Base-by-base conservation (phyloP, 2,113 vertebrate species). In the Hassar affinis region DNA sequence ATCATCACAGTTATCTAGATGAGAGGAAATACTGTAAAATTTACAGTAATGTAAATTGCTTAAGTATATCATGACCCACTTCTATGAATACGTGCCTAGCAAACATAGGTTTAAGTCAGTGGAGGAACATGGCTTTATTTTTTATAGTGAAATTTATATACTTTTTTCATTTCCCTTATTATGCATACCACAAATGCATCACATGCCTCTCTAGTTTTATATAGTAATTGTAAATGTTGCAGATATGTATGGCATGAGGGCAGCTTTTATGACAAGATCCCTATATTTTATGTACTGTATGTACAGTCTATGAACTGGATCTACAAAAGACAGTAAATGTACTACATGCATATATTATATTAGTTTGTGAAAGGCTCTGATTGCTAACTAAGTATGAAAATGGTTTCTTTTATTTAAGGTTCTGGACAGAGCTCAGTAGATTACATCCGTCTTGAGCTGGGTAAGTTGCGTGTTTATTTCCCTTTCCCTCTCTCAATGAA, bases 361-460 rank as follows among this genome's bases (percentile, higher is more conserved):
- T 14, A 25, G 38, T 45, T 45, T 22, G 7, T 47, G 4, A 71
- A 22, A 22, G 38, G 4, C 42, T 49, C 45, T 74, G 45, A n/a
- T 49, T 49, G 45, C 25, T 27, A 27, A 74, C 2, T 47, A 12
- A 76, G 30, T 77, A 27, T 49, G 25, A 17, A 54, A 79, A 27
- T 61, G 27, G 1, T 49, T 80, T 56, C 20, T 47, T 27, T 47
- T 71, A 42, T 75, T 38, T 38, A 85, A 85, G 56, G 10, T 2
- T 9, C 4, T 47, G 42, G 3, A 8, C 72, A 9, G 3, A 30
- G 1, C 6, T 8, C 45, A 17, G 54, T 8, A 3, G 6, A 81
- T 79, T 42, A 86, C 12, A 84, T 86, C 38, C 66, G 8, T 80
- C 84, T 85, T 17, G 64, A 85, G 12, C 54, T 38, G 59, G 83